These are phyloP conservation scores for Xanthia togata DNA, from an alignment of 2,888 invertebrate genomes.

Conservation along the genomic window DNA sequence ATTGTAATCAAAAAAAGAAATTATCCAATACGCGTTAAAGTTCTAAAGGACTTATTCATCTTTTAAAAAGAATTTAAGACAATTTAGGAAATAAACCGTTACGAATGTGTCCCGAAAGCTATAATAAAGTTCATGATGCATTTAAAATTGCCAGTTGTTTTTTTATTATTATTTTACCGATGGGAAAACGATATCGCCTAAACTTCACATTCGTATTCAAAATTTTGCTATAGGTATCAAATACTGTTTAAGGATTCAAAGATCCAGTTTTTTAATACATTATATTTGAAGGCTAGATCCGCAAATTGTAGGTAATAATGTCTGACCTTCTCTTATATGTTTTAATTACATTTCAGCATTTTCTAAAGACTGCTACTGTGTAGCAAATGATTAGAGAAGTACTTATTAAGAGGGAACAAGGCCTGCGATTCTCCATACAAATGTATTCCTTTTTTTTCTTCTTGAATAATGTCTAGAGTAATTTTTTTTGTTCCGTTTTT, in stretches of 20 bases:
- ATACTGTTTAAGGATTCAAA: background rate
- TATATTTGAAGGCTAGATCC: slow-evolving; percentile 1
- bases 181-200: background rate
- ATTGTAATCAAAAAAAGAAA: background rate
- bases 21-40: background rate
- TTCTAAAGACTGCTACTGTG: background rate
- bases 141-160: background rate
- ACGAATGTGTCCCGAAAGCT: background rate
- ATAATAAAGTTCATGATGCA: background rate
- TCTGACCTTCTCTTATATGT: background rate
- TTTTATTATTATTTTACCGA: background rate
- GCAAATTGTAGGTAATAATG: background rate
- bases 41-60: background rate
- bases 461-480: too few species aligned
- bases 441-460: too few species aligned
- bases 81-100: background rate
- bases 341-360: background rate
- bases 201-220: background rate
- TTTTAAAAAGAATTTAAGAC: background rate
- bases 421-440: too few species aligned
- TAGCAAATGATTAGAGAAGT: background rate
- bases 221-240: background rate
- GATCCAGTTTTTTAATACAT: background rate
- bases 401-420: too few species aligned
- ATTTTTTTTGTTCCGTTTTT: too few species aligned